phyloP scores from a whole-genome alignment of 1,140 invertebrate species.

The Sycobia sp. region DNA sequence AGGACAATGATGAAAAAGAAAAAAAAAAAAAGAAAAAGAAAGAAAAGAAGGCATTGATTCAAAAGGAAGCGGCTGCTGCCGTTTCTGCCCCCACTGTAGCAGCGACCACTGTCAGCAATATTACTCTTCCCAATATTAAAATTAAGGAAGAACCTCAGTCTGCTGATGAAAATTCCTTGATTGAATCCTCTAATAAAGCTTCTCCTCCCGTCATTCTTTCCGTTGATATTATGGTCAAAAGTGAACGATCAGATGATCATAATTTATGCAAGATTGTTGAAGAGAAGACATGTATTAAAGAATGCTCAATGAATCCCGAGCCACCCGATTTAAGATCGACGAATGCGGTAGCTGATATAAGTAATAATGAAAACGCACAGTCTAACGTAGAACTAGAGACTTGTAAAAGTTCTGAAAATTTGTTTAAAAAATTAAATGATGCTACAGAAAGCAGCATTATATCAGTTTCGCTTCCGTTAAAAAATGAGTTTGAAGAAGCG shows the following conservation, averaged over 20 bases:
- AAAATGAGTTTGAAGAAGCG: too few species aligned
- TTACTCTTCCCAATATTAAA: constrained; percentile 24
- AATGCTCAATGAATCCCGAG: background rate
- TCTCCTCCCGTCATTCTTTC: background rate
- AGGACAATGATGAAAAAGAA: constrained; percentile 59
- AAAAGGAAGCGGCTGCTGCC: constrained; percentile 48
- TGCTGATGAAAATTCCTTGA: background rate
- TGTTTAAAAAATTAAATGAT: constrained; percentile 44
- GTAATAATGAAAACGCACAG: background rate
- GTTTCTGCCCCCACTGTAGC: constrained; percentile 40
- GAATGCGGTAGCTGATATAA: background rate
- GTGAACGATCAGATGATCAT: constrained; percentile 4
- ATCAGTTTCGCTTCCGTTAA: too few species aligned
- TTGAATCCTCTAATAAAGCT: background rate
- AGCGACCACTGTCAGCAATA: constrained; percentile 37
- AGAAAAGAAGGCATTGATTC: constrained; percentile 56
- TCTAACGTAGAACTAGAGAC: constrained; percentile 18
- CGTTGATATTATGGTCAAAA: background rate
- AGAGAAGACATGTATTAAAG: background rate
- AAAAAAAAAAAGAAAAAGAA: constrained; percentile 63
- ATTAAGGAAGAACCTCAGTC: constrained; percentile 30
- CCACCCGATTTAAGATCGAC: background rate
- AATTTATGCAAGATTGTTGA: background rate
- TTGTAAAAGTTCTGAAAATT: constrained; percentile 48
- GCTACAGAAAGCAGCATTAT: constrained; percentile 43